Conservation (phyloP, 2,888 invertebrate species). For the Ommatoiulus sabulosus region DNA sequence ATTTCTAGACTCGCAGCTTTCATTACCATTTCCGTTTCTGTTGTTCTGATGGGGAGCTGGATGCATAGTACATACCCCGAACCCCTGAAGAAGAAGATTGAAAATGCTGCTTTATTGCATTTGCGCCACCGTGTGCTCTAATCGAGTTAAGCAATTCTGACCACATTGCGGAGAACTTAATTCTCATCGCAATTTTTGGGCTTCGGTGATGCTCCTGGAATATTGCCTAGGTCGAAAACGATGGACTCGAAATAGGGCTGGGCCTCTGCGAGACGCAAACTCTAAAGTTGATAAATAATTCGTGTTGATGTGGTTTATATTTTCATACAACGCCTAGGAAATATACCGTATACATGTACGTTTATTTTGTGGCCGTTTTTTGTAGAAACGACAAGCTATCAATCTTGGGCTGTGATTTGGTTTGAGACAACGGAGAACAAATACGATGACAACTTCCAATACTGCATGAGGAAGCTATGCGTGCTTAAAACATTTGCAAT, state of each 20-base stretch:
- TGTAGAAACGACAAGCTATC: no score
- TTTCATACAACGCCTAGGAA: no score
- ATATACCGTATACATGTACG: no score
- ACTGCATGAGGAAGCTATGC: no score
- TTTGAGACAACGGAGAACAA: no score
- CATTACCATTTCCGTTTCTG: not conserved
- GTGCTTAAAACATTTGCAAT: no score
- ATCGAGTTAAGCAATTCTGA: slow-evolving; percentile 26
- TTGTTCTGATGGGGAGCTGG: not conserved
- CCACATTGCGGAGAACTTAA: slow-evolving; percentile 2
- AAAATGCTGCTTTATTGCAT: slow-evolving; percentile 27
- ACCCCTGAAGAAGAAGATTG: not conserved
- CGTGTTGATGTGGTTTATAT: no score
- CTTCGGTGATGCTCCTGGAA: not conserved
- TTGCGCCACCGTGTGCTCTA: not conserved
- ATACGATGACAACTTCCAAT: no score
- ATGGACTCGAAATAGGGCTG: not conserved
- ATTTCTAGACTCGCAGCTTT: not conserved
- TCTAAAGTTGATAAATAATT: no score
- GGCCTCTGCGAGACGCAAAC: not conserved
- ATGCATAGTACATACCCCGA: not conserved
- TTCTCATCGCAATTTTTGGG: slow-evolving; percentile 22
- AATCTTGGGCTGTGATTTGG: no score
- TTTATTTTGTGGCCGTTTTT: no score
- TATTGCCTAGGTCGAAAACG: not conserved